Percentiles rank a stretch among this genome's conserved stretches.
These are phyloP conservation scores for Manacus vitellinus DNA, from an alignment of 2,113 vertebrate genomes.

Conservation along the genomic window DNA sequence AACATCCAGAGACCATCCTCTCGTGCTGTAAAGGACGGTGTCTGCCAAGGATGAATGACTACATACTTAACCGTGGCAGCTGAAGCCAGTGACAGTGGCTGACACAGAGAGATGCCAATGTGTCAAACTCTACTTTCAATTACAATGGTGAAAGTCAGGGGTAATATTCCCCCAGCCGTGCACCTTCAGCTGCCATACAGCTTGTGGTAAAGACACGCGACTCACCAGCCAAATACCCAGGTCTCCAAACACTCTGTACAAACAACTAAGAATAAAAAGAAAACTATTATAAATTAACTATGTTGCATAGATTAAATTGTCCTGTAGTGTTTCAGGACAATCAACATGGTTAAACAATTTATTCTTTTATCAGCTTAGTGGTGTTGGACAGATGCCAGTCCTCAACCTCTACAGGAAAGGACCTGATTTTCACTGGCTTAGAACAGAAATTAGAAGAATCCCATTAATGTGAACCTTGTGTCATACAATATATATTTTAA, in stretches of 20 bases:
- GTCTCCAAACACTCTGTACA: neutral
- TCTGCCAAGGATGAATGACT: slow-evolving; percentile 49
- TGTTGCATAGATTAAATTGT: slow-evolving; percentile 17
- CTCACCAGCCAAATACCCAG: neutral
- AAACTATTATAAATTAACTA: slow-evolving; percentile 17
- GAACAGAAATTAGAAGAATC: neutral
- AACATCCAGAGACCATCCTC: slow-evolving; percentile 61
- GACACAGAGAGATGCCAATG: slow-evolving; percentile 26
- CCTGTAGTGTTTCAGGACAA: slow-evolving; percentile 2
- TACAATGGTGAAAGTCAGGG: slow-evolving; percentile 44
- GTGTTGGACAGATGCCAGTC: neutral
- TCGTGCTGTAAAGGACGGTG: slow-evolving; percentile 42
- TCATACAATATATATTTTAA: neutral
- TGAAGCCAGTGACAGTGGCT: slow-evolving; percentile 23
- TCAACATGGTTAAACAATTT: slow-evolving; percentile 19
- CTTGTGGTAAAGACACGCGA: neutral
- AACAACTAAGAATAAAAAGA: neutral
- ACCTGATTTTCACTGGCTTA: neutral
- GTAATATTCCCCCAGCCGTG: neutral
- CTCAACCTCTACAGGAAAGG: neutral
- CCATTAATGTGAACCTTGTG: neutral
- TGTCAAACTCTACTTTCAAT: slow-evolving; percentile 61
- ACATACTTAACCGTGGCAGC: slow-evolving; percentile 28
- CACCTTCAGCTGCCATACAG: neutral
- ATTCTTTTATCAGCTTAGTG: slow-evolving; percentile 5